phyloP scores from a whole-genome alignment of 1,140 invertebrate species.

The Himalopsyche phryganea region DNA sequence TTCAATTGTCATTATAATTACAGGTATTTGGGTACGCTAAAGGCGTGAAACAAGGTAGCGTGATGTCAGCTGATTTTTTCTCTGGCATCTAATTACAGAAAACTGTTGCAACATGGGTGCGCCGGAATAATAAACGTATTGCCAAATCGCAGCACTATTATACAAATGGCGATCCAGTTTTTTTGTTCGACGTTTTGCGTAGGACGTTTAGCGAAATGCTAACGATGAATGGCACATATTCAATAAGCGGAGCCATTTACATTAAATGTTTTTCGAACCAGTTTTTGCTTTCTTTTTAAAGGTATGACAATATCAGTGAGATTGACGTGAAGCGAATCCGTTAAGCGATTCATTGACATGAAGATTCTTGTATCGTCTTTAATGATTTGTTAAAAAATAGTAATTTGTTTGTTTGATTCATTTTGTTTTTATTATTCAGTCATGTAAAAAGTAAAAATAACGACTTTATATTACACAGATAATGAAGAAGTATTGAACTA shows the following conservation, averaged over 20 bases:
- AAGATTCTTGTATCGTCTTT: too few relatives aligned
- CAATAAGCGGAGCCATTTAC: too few relatives aligned
- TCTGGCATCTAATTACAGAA: neutral
- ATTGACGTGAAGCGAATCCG: neutral
- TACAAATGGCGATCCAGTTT: constrained; percentile 3
- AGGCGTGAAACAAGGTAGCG: constrained; percentile 20
- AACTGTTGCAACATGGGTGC: constrained; percentile 1
- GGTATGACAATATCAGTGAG: too few relatives aligned
- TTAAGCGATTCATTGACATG: neutral
- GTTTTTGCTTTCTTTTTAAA: too few relatives aligned
- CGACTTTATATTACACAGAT: too few relatives aligned
- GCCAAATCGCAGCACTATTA: constrained; percentile 15
- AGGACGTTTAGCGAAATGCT: constrained; percentile 1
- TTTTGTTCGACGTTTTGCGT: constrained; percentile 3
- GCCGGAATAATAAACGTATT: constrained; percentile 6
- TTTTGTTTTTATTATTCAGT: too few relatives aligned
- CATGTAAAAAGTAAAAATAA: too few relatives aligned
- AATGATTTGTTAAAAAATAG: too few relatives aligned
- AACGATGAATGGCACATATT: constrained; percentile 11
- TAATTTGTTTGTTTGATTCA: too few relatives aligned
- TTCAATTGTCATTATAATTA: constrained; percentile 19
- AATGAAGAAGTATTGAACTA: too few relatives aligned
- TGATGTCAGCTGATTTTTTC: constrained; percentile 9
- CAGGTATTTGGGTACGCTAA: neutral
- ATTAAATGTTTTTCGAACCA: too few relatives aligned